phyloP scores from a whole-genome alignment of 2,113 vertebrate genomes.

The Tamias sibiricus region DNA sequence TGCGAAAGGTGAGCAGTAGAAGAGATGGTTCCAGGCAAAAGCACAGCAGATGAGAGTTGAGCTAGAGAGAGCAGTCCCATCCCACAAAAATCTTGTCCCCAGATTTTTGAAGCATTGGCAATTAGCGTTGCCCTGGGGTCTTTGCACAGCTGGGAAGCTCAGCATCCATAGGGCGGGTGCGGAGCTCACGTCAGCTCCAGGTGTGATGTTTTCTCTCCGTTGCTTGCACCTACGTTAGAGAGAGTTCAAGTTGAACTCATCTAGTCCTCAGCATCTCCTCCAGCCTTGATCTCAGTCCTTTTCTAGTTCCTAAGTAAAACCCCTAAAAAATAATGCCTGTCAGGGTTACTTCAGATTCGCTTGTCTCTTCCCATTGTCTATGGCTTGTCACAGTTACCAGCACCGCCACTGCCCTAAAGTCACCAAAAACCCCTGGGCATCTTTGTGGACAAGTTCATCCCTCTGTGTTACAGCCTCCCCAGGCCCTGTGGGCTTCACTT shows the following conservation, averaged over 20 bases:
- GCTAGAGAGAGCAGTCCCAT: fast-evolving
- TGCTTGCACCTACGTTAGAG: not conserved
- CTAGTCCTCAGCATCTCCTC: not conserved
- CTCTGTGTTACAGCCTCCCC: not conserved
- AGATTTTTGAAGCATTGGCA: fast-evolving
- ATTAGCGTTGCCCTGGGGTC: not conserved
- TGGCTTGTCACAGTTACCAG: fast-evolving
- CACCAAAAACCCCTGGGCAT: too few species aligned
- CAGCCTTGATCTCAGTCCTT: not conserved
- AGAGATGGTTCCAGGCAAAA: not conserved
- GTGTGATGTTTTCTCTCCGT: fast-evolving
- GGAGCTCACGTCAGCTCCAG: not conserved
- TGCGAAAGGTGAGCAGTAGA: not conserved
- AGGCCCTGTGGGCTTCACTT: not conserved
- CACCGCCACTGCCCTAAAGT: fast-evolving
- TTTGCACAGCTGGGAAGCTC: not conserved
- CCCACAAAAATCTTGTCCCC: fast-evolving
- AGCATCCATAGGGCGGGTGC: fast-evolving
- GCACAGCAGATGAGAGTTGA: not conserved
- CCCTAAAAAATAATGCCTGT: not conserved
- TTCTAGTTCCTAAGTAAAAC: not conserved
- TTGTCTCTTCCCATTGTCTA: not conserved
- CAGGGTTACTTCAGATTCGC: too few species aligned
- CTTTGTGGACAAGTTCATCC: not conserved
- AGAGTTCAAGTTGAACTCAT: too few species aligned